Conservation (phyloP, 2,888 invertebrate species). For the Melinaea marsaeus region DNA sequence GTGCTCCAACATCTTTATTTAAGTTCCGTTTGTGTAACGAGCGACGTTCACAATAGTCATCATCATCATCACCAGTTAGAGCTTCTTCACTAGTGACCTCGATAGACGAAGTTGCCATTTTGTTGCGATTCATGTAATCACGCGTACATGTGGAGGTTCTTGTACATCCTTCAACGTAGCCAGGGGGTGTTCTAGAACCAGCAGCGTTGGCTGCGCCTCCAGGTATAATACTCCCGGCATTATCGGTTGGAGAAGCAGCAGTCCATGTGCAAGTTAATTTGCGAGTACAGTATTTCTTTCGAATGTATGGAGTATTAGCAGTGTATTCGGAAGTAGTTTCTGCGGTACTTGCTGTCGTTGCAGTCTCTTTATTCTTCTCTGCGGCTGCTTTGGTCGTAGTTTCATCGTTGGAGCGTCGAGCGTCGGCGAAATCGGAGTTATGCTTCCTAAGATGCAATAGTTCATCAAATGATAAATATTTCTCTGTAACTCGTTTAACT, state of each 20-base stretch:
- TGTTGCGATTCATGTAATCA: conserved; percentile 60
- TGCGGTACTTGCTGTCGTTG: conserved; percentile 12
- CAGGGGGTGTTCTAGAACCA: conserved; percentile 60
- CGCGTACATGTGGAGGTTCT: conserved; percentile 69
- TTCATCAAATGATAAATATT: conserved; percentile 69
- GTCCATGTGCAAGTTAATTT: conserved; percentile 71
- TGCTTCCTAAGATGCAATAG: conserved; percentile 63
- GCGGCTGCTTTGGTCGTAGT: not conserved
- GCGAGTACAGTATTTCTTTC: conserved; percentile 60
- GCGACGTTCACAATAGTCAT: conserved; percentile 66
- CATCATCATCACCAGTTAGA: conserved; percentile 46
- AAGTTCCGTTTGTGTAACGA: conserved; percentile 53
- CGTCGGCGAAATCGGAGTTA: conserved; percentile 32
- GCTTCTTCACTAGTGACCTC: conserved; percentile 26
- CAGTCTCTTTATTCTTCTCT: conserved; percentile 24
- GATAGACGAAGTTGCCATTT: conserved; percentile 41
- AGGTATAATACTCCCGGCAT: conserved; percentile 40
- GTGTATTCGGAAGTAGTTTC: conserved; percentile 41
- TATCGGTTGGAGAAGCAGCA: conserved; percentile 42
- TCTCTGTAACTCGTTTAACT: conserved; percentile 50
- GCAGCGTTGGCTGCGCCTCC: conserved; percentile 32
- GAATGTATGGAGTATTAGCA: conserved; percentile 51
- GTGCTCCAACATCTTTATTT: conserved; percentile 23
- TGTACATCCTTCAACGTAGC: conserved; percentile 67
- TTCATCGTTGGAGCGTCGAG: conserved; percentile 33